These are phyloP conservation scores for Dryocosmus kuriphilus DNA, from an alignment of 2,888 invertebrate species.

Conservation along the genomic window DNA sequence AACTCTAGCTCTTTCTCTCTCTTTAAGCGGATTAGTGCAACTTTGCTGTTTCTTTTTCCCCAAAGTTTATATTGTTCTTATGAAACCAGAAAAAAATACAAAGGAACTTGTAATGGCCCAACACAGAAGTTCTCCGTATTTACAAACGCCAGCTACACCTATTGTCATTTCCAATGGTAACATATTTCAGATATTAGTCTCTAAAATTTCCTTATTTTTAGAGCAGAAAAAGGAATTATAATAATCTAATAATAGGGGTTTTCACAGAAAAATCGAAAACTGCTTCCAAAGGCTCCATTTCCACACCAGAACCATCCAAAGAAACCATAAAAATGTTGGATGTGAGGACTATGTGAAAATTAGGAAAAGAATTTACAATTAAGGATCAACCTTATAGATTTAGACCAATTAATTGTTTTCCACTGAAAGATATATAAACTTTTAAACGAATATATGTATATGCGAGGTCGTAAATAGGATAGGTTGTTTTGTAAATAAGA, in stretches of 20 bases:
- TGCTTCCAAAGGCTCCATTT: constrained; percentile 5
- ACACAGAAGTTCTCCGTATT: constrained; percentile 70
- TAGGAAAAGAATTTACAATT: background rate
- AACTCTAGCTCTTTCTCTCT: constrained; percentile 79
- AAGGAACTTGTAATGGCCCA: constrained; percentile 80
- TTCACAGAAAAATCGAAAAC: constrained; percentile 16
- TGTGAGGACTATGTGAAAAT: background rate
- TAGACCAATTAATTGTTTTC: background rate
- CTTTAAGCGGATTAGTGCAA: constrained; percentile 79
- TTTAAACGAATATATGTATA: background rate
- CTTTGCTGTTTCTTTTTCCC: constrained; percentile 80
- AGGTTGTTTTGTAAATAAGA: background rate
- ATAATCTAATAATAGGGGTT: background rate
- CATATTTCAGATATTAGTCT: constrained; percentile 22
- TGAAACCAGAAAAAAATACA: constrained; percentile 81
- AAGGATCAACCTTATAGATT: background rate
- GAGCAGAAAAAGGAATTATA: background rate
- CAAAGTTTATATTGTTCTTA: constrained; percentile 80
- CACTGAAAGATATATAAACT: background rate
- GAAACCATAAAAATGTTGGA: background rate
- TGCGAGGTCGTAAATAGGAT: background rate
- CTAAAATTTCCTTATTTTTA: background rate
- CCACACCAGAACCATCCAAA: background rate
- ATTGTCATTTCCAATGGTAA: constrained; percentile 68
- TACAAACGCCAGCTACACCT: constrained; percentile 65